Evolutionary conservation across 2,113 vertebrate genomes (phyloP).

Genomic region (Corythoichthys haematopterus): DNA sequence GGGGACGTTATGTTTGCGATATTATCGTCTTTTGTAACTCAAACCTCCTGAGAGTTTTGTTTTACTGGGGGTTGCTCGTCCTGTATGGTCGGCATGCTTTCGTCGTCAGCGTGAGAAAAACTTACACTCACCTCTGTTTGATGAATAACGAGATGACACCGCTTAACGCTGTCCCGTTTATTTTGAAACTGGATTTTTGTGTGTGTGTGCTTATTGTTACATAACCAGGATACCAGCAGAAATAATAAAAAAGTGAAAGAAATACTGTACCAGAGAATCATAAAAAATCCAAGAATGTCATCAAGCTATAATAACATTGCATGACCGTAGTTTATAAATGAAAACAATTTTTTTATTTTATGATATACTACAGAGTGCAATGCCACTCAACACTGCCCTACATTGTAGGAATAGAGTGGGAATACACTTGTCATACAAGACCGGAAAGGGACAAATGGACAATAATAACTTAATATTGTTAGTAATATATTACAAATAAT

Average conservation of each 20-base stretch:
- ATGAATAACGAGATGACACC: background rate
- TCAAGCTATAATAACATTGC: background rate
- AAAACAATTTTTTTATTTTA: too few relatives aligned
- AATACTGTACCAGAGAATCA: background rate
- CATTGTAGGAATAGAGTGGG: too few relatives aligned
- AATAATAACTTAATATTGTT: too few relatives aligned
- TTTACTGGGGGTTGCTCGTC: slow-evolving; percentile 44
- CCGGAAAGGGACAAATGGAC: too few relatives aligned
- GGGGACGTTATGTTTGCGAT: slow-evolving; percentile 10
- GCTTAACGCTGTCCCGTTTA: background rate
- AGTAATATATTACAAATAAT: too few relatives aligned
- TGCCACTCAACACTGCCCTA: background rate
- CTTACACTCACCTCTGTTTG: background rate
- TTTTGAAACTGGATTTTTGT: background rate
- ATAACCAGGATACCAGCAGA: too few relatives aligned
- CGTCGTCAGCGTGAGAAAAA: slow-evolving; percentile 9
- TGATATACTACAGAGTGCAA: background rate
- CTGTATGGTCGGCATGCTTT: slow-evolving; percentile 25
- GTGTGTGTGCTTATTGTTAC: too few relatives aligned
- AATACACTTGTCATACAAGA: too few relatives aligned
- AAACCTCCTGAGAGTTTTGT: slow-evolving; percentile 38
- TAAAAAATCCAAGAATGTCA: background rate
- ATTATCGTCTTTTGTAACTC: slow-evolving; percentile 55
- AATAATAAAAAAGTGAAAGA: too few relatives aligned
- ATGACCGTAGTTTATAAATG: background rate